Percentiles rank a stretch among this genome's conserved stretches.
These are phyloP conservation scores for Elephantulus edwardii DNA, from an alignment of 2,113 vertebrate species.

Conservation along the genomic window DNA sequence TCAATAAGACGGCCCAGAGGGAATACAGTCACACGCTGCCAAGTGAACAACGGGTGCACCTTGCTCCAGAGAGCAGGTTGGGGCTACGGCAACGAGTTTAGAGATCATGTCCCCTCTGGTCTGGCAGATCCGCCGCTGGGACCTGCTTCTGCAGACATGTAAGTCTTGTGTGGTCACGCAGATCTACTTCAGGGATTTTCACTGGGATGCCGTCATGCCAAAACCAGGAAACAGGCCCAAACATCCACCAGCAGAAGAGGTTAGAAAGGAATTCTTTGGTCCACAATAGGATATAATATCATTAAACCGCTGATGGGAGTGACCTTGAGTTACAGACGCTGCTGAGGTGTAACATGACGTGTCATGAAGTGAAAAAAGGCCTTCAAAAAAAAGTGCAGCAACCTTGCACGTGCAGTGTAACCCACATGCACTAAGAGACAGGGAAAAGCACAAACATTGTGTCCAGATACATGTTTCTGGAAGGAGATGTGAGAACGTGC, in stretches of 20 bases:
- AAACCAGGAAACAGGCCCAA: background rate
- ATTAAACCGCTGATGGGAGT: background rate
- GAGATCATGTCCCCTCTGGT: background rate
- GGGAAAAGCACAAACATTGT: background rate
- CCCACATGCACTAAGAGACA: too few relatives aligned
- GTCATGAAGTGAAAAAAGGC: background rate
- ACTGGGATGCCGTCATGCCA: background rate
- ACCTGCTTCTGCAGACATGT: background rate
- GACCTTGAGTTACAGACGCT: fast-evolving
- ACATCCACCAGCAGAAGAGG: background rate
- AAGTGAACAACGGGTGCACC: fast-evolving
- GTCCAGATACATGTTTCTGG: background rate
- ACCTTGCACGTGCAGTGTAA: too few relatives aligned
- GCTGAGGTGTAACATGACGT: too few relatives aligned
- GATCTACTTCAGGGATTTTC: background rate
- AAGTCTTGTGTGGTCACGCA: background rate
- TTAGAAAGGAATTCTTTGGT: background rate
- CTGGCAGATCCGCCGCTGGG: background rate
- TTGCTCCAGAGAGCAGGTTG: background rate
- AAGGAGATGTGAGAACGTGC: background rate
- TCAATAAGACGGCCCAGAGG: background rate
- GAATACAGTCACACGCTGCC: background rate
- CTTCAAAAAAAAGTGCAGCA: background rate
- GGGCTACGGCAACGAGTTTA: background rate
- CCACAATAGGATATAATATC: background rate